Evolutionary conservation across 2,113 vertebrate species (phyloP).

Genomic region (Prinia subflava): DNA sequence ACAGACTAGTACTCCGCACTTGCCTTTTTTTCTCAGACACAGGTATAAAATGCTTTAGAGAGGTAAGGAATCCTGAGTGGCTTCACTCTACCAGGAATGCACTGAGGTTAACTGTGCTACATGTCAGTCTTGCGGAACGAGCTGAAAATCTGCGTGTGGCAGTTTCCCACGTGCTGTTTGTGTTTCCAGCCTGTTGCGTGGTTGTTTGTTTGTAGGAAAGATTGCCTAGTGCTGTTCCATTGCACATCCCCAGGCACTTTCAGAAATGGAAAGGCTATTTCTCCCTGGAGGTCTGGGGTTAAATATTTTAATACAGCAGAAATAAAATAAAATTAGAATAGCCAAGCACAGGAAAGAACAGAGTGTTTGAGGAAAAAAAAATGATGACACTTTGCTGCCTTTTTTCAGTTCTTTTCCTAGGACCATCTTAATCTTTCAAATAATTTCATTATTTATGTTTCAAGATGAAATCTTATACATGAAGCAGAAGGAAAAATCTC

Average conservation of each 20-base stretch:
- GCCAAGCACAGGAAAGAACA: rapidly evolving
- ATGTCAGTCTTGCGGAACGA: background rate
- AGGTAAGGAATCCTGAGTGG: background rate
- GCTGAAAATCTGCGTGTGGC: background rate
- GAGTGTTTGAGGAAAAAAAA: background rate
- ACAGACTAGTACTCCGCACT: background rate
- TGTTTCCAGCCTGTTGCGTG: background rate
- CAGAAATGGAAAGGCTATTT: slow-evolving; percentile 9
- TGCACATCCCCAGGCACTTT: background rate
- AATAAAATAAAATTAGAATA: background rate
- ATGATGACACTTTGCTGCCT: background rate
- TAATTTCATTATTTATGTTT: background rate
- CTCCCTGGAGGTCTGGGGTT: background rate
- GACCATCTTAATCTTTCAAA: background rate
- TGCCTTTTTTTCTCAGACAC: background rate
- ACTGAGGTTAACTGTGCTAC: background rate
- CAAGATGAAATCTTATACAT: background rate
- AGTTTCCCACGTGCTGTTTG: background rate
- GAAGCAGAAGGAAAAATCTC: background rate
- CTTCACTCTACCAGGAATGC: background rate
- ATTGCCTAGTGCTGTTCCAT: background rate
- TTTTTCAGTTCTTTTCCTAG: background rate
- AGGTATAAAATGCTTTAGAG: background rate
- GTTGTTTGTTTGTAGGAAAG: background rate
- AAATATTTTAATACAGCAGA: background rate